Evolutionary conservation across 1,140 invertebrate genomes (phyloP), one percentile per base, ranked within the genome.

Genomic region (Drosophila prosaltans): DNA sequence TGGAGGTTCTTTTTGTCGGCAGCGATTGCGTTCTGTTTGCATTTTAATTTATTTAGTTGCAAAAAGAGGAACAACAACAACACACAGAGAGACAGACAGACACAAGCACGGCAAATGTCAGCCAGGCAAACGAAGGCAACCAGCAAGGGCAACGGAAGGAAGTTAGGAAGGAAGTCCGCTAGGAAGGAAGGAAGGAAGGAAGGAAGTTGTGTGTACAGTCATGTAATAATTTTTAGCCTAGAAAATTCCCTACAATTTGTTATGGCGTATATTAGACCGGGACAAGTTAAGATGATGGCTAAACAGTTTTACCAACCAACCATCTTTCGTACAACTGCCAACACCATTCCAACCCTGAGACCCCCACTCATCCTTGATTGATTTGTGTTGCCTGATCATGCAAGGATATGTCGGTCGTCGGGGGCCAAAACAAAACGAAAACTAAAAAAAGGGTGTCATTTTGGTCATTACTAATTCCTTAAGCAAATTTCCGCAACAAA

Each of bases 1-100:
- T 11, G 57, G 7, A 26, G 5, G 5, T 51, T 51, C 45, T 51
- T 48, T 40, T 24, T 51, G 41, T 51, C 45, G 45, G 16, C n/a
- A 40, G 40, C 36, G 36, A 28, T 59, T 65, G 69, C 62, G 68
- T 74, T 82, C 67, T 74, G 83, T 78, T 79, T 65, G 79, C 72
- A 80, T 82, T 86, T 86, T 88, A 83, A 86, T 83, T 88, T 88
- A 86, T 88, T 88, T 88, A 77, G 83, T 82, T 79, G 72, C 71
- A 69, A 72, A 76, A 76, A 48, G 32, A 68, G 39, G 32, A 55
- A 61, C 36, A 65, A 64, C 43, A 77, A 57, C 55, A 81, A 69
- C 24, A 58, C 55, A 73, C 62, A 6, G n/a, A 45, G 1, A 45
- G 43, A 45, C 16, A 21, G 45, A 51, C 8, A 51, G 28, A 51